phyloP scores from a whole-genome alignment of 2,888 invertebrate genomes.

The Eumerus sabulonum region DNA sequence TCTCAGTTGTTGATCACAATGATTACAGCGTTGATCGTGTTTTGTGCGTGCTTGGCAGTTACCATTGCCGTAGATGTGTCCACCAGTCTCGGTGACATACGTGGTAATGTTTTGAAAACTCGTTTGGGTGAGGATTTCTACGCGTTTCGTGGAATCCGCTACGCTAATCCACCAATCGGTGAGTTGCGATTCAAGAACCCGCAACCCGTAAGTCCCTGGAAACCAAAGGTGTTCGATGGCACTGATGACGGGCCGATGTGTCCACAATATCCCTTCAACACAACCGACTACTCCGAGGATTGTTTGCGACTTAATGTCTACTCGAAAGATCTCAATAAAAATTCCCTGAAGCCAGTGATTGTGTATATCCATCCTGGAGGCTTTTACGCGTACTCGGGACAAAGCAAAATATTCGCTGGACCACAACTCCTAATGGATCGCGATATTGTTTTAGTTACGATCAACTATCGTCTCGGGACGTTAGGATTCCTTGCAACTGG shows the following conservation, averaged over 20 bases:
- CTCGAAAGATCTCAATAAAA: slow-evolving; percentile 74
- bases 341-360: slow-evolving; percentile 80
- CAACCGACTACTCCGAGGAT: slow-evolving; percentile 79
- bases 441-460: slow-evolving; percentile 83
- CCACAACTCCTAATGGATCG: slow-evolving; percentile 83
- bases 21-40: slow-evolving; percentile 24
- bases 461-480: slow-evolving; percentile 82
- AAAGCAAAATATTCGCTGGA: slow-evolving; percentile 79
- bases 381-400: slow-evolving; percentile 81
- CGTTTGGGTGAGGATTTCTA: slow-evolving; percentile 72
- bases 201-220: slow-evolving; percentile 79
- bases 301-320: slow-evolving; percentile 82
- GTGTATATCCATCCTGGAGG: slow-evolving; percentile 85
- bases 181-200: slow-evolving; percentile 78
- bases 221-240: slow-evolving; percentile 79
- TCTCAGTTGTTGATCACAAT: slow-evolving; percentile 33
- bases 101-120: slow-evolving; percentile 72
- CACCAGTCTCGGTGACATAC: slow-evolving; percentile 74
- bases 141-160: slow-evolving; percentile 76
- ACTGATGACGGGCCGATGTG: slow-evolving; percentile 81
- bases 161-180: slow-evolving; percentile 74
- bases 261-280: slow-evolving; percentile 77
- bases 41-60: neutral
- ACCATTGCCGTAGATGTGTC: slow-evolving; percentile 65
- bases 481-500: slow-evolving; percentile 83